phyloP scores from a whole-genome alignment of 2,888 invertebrate species.

The Pardosa pseudoannulata region DNA sequence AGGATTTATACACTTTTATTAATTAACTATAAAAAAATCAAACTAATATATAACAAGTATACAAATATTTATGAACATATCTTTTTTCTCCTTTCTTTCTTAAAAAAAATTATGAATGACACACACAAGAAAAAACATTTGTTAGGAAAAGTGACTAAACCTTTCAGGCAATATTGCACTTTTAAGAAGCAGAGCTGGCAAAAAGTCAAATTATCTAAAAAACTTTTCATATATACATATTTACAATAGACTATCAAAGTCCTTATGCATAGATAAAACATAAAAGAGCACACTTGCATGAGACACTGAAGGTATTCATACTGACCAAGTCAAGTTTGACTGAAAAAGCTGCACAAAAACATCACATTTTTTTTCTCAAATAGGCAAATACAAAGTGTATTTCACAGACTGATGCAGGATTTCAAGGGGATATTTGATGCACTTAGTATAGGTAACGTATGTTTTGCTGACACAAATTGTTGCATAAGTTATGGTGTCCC shows the following conservation, averaged over 20 bases:
- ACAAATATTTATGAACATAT: constrained; percentile 63
- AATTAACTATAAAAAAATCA: not conserved
- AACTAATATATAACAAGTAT: constrained; percentile 65
- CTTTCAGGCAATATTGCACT: constrained; percentile 70
- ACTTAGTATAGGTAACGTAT: not conserved
- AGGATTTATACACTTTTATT: not conserved
- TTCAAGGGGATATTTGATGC: constrained; percentile 25
- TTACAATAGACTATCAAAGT: constrained; percentile 50
- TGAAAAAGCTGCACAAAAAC: constrained; percentile 20
- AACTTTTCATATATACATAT: constrained; percentile 70
- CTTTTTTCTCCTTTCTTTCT: constrained; percentile 26
- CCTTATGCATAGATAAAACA: constrained; percentile 17
- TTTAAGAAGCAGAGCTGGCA: constrained; percentile 59
- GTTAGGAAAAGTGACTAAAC: constrained; percentile 66
- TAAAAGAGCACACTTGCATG: not conserved
- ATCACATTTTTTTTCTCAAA: constrained; percentile 8
- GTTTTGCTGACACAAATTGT: not conserved
- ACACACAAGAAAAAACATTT: constrained; percentile 47
- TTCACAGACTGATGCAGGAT: constrained; percentile 11
- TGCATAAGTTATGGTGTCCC: constrained; percentile 7
- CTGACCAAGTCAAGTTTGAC: not conserved
- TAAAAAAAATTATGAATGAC: constrained; percentile 47
- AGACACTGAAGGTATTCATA: not conserved
- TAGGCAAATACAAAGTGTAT: not conserved
- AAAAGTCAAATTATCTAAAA: constrained; percentile 60